These are phyloP conservation scores for Troglohyphantes excavatus DNA, from an alignment of 2,888 invertebrate species.

Conservation along the genomic window DNA sequence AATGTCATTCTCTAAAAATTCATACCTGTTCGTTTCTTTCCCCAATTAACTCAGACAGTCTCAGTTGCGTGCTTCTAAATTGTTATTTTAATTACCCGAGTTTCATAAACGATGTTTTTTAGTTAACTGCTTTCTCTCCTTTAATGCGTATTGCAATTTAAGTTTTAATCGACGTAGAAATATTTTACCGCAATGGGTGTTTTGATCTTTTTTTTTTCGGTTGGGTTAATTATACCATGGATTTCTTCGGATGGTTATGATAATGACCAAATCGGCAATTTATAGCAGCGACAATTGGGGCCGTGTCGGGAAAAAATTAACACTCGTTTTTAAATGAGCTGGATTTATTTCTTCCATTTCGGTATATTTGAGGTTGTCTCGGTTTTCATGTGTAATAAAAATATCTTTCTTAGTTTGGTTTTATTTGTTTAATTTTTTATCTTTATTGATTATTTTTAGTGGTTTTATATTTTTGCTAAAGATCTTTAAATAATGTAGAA, in stretches of 20 bases:
- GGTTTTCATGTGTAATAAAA: not conserved
- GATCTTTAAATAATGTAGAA: no score
- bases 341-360: not conserved
- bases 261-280: conserved; percentile 3
- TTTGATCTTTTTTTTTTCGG: not conserved
- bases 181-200: not conserved
- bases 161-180: not conserved
- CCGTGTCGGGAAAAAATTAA: not conserved
- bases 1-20: not conserved
- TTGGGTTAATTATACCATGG: not conserved
- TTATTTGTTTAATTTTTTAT: no score
- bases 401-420: not conserved
- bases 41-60: not conserved
- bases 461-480: no score
- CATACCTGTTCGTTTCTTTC: not conserved
- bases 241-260: not conserved
- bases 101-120: conserved; percentile 5
- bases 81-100: not conserved
- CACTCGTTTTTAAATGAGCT: not conserved
- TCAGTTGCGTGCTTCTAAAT: not conserved
- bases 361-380: not conserved
- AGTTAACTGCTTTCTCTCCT: not conserved
- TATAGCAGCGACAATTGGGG: not conserved
- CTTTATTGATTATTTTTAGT: no score
- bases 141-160: not conserved